Conservation (phyloP, 2,113 vertebrate species). For the Charina bottae region DNA sequence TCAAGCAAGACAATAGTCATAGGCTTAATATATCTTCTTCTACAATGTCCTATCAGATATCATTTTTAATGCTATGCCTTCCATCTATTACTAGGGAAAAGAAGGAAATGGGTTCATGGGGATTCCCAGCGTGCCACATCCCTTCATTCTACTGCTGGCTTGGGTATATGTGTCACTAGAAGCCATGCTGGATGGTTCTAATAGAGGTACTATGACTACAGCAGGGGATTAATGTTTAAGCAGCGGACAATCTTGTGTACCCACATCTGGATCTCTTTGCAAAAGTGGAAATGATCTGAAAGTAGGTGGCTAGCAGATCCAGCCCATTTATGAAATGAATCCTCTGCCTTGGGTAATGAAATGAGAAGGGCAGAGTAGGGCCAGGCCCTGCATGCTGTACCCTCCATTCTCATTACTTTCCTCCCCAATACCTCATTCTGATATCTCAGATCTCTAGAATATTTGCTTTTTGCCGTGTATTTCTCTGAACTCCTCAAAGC, state of each 20-base stretch:
- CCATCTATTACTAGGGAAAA: neutral
- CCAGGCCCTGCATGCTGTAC: neutral
- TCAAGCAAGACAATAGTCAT: neutral
- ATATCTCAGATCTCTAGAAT: neutral
- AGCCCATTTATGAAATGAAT: neutral
- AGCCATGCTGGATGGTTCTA: neutral
- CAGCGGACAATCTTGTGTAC: neutral
- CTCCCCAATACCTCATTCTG: neutral
- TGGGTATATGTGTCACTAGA: neutral
- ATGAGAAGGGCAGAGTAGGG: neutral
- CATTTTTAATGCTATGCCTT: neutral
- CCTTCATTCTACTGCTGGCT: neutral
- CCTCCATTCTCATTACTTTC: neutral
- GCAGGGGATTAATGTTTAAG: neutral
- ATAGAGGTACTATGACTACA: no score
- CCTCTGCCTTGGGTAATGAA: neutral
- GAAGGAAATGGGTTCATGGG: neutral
- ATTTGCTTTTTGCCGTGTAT: neutral
- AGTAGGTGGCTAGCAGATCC: neutral
- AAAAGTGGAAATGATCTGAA: neutral
- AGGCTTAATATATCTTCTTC: neutral
- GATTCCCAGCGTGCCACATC: neutral
- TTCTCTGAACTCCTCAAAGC: neutral
- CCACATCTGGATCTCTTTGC: neutral
- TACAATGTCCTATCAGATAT: neutral